A percentile compares a stretch with the other conserved stretches of the same genome.
Evolutionary conservation across 2,888 invertebrate genomes (phyloP).

Genomic region (Cheilosia vulpina): DNA sequence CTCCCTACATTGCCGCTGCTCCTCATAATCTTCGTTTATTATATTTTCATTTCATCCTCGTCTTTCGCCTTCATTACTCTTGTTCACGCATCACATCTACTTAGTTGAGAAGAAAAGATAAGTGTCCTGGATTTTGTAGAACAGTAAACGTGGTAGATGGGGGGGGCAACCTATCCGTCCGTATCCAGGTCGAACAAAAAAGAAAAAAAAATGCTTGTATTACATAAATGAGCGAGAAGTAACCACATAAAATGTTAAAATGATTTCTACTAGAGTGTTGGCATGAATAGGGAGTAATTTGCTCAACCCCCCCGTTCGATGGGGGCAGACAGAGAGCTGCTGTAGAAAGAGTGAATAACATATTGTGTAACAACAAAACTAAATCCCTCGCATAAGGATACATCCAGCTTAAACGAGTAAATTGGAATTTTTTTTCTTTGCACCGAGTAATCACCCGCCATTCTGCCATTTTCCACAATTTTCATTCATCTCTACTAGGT

Average conservation of each 20-base stretch:
- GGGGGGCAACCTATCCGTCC: conserved; percentile 41
- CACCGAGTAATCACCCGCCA: conserved; percentile 14
- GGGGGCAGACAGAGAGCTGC: conserved; percentile 12
- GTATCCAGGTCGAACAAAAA: conserved; percentile 50
- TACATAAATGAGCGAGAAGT: conserved; percentile 78
- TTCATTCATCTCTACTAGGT: conserved; percentile 13
- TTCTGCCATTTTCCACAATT: conserved; percentile 53
- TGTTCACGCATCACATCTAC: conserved; percentile 1
- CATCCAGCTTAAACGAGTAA: conserved; percentile 73
- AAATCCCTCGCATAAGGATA: conserved; percentile 65
- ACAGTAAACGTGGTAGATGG: conserved; percentile 60
- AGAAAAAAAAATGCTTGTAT: conserved; percentile 23
- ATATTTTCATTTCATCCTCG: conserved; percentile 47
- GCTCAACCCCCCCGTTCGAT: conserved; percentile 17
- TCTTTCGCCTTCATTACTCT: conserved; percentile 27
- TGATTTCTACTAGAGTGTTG: conserved; percentile 75
- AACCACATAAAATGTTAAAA: conserved; percentile 80
- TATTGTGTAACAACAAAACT: conserved; percentile 53
- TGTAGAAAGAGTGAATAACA: conserved; percentile 22
- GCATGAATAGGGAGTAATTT: conserved; percentile 72
- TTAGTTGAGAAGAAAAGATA: conserved; percentile 27
- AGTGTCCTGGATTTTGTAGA: conserved; percentile 76
- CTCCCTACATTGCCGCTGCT: conserved; percentile 1
- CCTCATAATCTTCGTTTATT: conserved; percentile 47
- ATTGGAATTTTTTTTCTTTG: conserved; percentile 48